These are phyloP conservation scores for Penelope pileata DNA, from an alignment of 2,113 vertebrate genomes.

Conservation along the genomic window DNA sequence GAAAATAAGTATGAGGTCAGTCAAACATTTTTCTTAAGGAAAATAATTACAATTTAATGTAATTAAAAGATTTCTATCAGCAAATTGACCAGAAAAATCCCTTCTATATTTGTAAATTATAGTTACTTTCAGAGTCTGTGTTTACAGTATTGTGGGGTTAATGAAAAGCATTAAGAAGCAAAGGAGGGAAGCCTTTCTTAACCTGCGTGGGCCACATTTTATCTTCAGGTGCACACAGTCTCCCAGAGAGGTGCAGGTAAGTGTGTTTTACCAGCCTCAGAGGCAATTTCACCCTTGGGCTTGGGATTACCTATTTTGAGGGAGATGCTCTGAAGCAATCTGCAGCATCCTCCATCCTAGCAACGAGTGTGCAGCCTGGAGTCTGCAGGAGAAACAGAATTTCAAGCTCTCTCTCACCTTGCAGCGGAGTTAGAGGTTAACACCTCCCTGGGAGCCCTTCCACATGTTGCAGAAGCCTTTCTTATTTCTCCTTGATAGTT, in stretches of 20 bases:
- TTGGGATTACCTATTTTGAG: accelerated
- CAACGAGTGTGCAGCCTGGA: neutral
- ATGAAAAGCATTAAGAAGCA: neutral
- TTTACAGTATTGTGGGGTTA: neutral
- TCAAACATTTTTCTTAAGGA: neutral
- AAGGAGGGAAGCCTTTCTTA: neutral
- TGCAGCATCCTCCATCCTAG: neutral
- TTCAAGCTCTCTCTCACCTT: neutral
- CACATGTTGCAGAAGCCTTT: neutral
- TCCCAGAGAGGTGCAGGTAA: accelerated
- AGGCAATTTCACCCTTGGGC: neutral
- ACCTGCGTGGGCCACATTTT: accelerated
- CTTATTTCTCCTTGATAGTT: neutral
- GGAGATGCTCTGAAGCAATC: accelerated
- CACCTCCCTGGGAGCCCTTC: neutral
- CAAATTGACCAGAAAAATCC: neutral
- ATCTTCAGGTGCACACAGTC: accelerated
- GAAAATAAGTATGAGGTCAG: neutral
- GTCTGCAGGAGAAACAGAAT: neutral
- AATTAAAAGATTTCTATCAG: neutral
- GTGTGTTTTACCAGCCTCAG: neutral
- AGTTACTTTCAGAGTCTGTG: neutral
- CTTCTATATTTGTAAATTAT: neutral
- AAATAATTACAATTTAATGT: neutral
- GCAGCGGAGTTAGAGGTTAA: neutral